Percentiles rank a stretch among this genome's conserved stretches.
Conservation (phyloP, 2,888 invertebrate species). For the Dasypolia templi region DNA sequence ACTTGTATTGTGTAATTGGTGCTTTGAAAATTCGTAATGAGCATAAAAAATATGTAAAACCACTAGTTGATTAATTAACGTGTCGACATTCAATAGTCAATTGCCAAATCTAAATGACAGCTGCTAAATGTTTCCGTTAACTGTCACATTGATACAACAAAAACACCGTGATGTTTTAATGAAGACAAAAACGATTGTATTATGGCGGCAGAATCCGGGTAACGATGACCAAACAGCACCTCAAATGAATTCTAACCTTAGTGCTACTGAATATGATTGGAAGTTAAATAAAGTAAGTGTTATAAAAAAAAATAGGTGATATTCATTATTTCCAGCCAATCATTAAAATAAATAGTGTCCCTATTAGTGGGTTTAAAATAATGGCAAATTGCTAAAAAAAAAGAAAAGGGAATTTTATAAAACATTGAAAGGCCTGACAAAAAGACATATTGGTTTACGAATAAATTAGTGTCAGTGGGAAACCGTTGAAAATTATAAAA, state of each 20-base stretch:
- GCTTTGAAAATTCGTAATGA: slow-evolving; percentile 1
- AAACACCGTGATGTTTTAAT: slow-evolving; percentile 68
- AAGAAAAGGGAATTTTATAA: neutral
- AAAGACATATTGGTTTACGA: slow-evolving; percentile 22
- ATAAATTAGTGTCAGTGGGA: slow-evolving; percentile 23
- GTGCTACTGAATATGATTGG: slow-evolving; percentile 28
- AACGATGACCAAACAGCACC: slow-evolving; percentile 46
- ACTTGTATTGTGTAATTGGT: too few species aligned
- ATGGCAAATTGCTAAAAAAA: slow-evolving; percentile 31
- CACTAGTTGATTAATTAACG: slow-evolving; percentile 15
- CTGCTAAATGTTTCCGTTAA: slow-evolving; percentile 61
- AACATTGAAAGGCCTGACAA: slow-evolving; percentile 10
- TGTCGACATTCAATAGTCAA: slow-evolving; percentile 49
- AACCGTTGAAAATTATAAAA: neutral
- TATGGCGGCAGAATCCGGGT: slow-evolving; percentile 65
- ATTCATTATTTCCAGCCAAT: slow-evolving; percentile 36
- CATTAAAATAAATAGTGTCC: slow-evolving; percentile 48
- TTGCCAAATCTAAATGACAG: slow-evolving; percentile 54
- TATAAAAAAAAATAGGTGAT: slow-evolving; percentile 29
- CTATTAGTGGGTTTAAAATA: slow-evolving; percentile 41
- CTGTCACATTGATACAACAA: slow-evolving; percentile 66
- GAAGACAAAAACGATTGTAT: slow-evolving; percentile 65
- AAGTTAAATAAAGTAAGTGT: slow-evolving; percentile 15
- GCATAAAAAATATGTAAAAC: slow-evolving; percentile 12
- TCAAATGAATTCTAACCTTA: slow-evolving; percentile 55